A percentile compares a stretch with the other conserved stretches of the same genome.
phyloP scores from a whole-genome alignment of 2,797 vertebrate genomes.

The Rhabdomys pumilio region DNA sequence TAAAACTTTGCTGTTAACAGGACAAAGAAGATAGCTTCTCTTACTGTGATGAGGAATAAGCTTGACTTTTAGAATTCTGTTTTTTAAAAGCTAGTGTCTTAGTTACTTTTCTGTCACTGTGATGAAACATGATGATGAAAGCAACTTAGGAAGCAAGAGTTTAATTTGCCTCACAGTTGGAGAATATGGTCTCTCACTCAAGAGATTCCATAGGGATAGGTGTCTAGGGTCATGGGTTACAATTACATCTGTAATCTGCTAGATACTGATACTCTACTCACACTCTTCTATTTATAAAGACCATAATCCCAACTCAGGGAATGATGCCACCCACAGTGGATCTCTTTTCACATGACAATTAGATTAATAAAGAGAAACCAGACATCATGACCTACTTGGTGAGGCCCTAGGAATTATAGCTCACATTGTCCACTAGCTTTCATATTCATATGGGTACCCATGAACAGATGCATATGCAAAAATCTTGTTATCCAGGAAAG shows the following conservation, averaged over 20 bases:
- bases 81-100: background rate
- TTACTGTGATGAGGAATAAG: background rate
- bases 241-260: background rate
- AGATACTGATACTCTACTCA: background rate
- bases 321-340: background rate
- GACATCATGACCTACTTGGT: background rate
- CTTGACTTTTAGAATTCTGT: background rate
- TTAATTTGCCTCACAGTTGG: background rate
- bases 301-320: background rate
- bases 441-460: background rate
- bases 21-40: background rate
- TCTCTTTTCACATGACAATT: background rate
- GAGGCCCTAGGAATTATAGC: background rate
- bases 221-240: background rate
- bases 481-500: background rate
- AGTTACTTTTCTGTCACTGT: background rate
- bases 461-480: background rate
- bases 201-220: background rate
- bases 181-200: background rate
- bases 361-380: background rate
- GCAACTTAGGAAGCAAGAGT: background rate
- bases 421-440: background rate
- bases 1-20: background rate
- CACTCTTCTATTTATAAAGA: background rate
- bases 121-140: background rate